Percentiles rank a stretch among this genome's conserved stretches.
These are phyloP conservation scores for Pogonognathellus flavescens DNA, from an alignment of 1,140 invertebrate genomes.

Conservation along the genomic window DNA sequence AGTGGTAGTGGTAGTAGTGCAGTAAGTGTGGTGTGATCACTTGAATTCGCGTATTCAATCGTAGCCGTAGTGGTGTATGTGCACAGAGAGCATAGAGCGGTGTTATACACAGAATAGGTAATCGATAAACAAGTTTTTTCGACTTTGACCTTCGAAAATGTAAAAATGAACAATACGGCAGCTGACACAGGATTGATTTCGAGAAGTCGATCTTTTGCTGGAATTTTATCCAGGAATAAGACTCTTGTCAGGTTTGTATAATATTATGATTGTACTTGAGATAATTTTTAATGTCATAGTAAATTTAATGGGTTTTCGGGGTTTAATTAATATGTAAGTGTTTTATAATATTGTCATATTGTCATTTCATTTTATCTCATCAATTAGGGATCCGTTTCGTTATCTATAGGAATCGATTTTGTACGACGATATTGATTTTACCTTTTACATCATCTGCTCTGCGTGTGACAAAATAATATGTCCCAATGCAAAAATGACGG, in stretches of 20 bases:
- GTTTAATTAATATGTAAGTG: too few relatives aligned
- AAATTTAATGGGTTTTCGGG: too few relatives aligned
- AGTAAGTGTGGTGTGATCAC: background rate
- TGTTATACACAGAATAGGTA: background rate
- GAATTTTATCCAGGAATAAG: slow-evolving; percentile 41
- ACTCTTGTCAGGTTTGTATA: slow-evolving; percentile 15
- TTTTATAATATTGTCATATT: too few relatives aligned
- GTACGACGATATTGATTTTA: too few relatives aligned
- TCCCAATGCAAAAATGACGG: too few relatives aligned
- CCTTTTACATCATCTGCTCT: too few relatives aligned
- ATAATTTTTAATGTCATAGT: too few relatives aligned
- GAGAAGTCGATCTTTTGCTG: slow-evolving; percentile 35
- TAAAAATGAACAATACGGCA: slow-evolving; percentile 23
- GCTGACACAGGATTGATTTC: slow-evolving; percentile 17
- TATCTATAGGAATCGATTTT: too few relatives aligned
- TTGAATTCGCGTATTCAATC: background rate
- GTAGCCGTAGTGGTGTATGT: background rate
- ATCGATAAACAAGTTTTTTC: slow-evolving; percentile 24
- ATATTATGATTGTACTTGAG: too few relatives aligned
- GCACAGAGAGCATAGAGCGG: background rate
- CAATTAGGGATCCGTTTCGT: too few relatives aligned
- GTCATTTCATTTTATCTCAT: too few relatives aligned
- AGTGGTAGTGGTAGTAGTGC: background rate
- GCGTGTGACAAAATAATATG: too few relatives aligned
- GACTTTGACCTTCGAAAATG: slow-evolving; percentile 38